These are phyloP conservation scores for Artemia franciscana DNA, from an alignment of 1,140 invertebrate species.

Conservation along the genomic window DNA sequence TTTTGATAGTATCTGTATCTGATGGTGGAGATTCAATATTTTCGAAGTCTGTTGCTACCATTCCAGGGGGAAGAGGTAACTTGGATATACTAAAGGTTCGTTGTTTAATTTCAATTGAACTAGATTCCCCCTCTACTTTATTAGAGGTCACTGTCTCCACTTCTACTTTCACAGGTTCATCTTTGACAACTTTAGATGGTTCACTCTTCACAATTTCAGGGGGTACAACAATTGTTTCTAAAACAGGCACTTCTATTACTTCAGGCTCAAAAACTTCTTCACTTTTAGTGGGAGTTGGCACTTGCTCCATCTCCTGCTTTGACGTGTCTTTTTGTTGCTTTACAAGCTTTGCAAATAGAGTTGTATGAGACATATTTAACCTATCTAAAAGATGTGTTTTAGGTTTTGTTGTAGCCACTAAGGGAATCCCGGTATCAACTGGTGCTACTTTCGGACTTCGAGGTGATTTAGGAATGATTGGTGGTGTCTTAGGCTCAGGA, in stretches of 20 bases:
- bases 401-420: background rate
- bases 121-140: background rate
- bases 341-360: background rate
- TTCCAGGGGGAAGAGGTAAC: constrained; percentile 59
- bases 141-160: background rate
- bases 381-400: background rate
- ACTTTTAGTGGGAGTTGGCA: no score
- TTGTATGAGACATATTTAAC: background rate
- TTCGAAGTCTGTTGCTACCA: constrained; percentile 26
- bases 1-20: constrained; percentile 28
- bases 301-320: background rate
- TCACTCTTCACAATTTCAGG: background rate
- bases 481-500: background rate
- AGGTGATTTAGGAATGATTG: background rate
- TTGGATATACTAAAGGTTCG: constrained; percentile 13
- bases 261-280: no score
- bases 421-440: background rate
- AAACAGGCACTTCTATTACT: no score
- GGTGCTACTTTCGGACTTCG: background rate
- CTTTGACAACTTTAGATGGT: no score
- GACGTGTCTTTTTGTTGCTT: background rate
- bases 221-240: background rate
- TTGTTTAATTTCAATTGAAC: background rate
- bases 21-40: constrained; percentile 42
- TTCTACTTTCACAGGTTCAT: no score